These are phyloP conservation scores for Pseudopipra pipra DNA, from an alignment of 2,113 vertebrate species.

Conservation along the genomic window DNA sequence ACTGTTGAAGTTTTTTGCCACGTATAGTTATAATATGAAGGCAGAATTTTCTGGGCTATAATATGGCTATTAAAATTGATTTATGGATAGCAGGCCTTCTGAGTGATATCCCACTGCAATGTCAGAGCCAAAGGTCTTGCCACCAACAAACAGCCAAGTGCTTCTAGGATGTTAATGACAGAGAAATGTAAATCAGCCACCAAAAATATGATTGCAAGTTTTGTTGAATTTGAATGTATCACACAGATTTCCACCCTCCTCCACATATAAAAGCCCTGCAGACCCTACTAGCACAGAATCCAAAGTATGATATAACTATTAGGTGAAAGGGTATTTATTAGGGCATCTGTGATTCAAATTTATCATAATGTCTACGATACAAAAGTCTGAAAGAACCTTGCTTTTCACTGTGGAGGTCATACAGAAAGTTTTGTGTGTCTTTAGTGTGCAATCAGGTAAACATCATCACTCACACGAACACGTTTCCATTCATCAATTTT, in stretches of 20 bases:
- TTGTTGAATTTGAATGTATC: neutral
- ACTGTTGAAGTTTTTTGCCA: neutral
- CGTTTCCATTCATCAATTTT: neutral
- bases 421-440: neutral
- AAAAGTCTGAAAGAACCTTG: neutral
- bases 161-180: conserved; percentile 20
- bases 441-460: neutral
- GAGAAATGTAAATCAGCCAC: conserved; percentile 30
- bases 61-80: conserved; percentile 42
- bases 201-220: neutral
- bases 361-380: neutral
- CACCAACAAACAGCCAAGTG: conserved; percentile 34
- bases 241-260: rapidly evolving
- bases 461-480: neutral
- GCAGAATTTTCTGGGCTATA: conserved; percentile 13
- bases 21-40: neutral
- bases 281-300: neutral
- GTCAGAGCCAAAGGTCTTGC: conserved; percentile 54
- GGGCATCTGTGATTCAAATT: neutral
- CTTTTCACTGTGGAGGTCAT: neutral
- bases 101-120: conserved; percentile 48
- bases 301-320: neutral
- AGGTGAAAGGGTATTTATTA: neutral
- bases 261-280: neutral
- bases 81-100: conserved; percentile 28